Percentiles rank a stretch among this genome's conserved stretches.
Evolutionary conservation across 1,140 invertebrate species (phyloP).

Genomic region (Euura lappo): DNA sequence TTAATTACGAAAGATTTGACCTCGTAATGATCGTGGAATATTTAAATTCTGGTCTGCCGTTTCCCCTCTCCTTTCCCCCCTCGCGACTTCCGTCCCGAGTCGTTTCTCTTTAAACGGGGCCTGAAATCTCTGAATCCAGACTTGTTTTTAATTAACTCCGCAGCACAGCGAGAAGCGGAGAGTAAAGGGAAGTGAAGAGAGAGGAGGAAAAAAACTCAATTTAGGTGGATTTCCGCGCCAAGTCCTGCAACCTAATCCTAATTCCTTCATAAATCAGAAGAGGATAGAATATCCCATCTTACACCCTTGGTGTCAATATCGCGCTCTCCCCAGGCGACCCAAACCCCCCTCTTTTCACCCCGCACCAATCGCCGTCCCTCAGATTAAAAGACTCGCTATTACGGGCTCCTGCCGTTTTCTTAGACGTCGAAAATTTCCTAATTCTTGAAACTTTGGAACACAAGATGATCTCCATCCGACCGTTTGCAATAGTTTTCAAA

Average conservation of each 20-base stretch:
- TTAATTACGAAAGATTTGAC: constrained; percentile 6
- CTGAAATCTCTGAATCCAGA: neutral
- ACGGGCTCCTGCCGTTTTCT: too few species aligned
- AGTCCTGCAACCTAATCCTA: constrained; percentile 6
- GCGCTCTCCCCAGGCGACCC: neutral
- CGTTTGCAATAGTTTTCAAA: too few species aligned
- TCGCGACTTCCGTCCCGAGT: neutral
- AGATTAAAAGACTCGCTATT: neutral
- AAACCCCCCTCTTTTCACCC: neutral
- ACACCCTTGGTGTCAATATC: constrained; percentile 6
- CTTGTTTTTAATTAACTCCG: constrained; percentile 5
- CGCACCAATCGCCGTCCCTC: neutral
- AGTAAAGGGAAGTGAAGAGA: neutral
- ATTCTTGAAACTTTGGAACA: too few species aligned
- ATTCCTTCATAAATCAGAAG: constrained; percentile 3
- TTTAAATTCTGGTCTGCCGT: neutral
- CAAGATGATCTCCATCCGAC: too few species aligned
- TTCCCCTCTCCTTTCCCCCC: neutral
- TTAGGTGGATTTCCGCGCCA: constrained; percentile 4
- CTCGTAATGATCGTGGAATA: constrained; percentile 4
- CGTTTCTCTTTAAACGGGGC: neutral
- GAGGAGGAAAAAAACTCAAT: constrained; percentile 1
- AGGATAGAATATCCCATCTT: constrained; percentile 1
- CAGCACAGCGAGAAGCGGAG: neutral
- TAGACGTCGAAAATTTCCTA: too few species aligned